A percentile compares a stretch with the other conserved stretches of the same genome.
phyloP scores from a whole-genome alignment of 2,113 vertebrate genomes.

The Zingel zingel region DNA sequence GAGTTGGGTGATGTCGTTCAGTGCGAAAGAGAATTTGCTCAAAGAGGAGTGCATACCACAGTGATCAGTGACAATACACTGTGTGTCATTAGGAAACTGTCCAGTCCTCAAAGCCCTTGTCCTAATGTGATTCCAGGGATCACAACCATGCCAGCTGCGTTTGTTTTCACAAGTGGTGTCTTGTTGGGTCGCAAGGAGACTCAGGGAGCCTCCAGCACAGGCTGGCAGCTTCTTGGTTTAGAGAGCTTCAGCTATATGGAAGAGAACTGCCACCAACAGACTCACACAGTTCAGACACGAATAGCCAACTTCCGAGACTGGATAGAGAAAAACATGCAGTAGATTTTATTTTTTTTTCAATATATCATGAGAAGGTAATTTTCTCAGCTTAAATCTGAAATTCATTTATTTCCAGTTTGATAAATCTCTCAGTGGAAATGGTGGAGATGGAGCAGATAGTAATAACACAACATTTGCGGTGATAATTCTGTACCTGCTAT shows the following conservation, averaged over 20 bases:
- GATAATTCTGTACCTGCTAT: background rate
- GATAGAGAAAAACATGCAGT: slow-evolving; percentile 91
- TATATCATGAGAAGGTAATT: background rate
- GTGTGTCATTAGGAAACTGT: slow-evolving; percentile 84
- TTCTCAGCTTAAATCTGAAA: background rate
- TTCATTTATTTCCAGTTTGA: slow-evolving; percentile 5
- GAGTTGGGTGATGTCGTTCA: slow-evolving; percentile 84
- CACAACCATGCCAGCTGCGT: slow-evolving; percentile 71
- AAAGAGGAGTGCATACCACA: slow-evolving; percentile 82
- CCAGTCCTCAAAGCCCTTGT: slow-evolving; percentile 83
- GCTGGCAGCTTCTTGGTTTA: slow-evolving; percentile 91
- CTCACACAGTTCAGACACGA: slow-evolving; percentile 87
- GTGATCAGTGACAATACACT: slow-evolving; percentile 89
- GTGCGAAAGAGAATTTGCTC: slow-evolving; percentile 89
- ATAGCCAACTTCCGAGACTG: slow-evolving; percentile 89
- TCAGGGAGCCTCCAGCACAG: slow-evolving; percentile 68
- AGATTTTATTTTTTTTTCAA: background rate
- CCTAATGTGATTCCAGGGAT: slow-evolving; percentile 89
- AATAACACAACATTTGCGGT: background rate
- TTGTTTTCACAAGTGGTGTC: slow-evolving; percentile 19
- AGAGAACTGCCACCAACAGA: slow-evolving; percentile 83
- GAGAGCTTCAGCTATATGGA: slow-evolving; percentile 89
- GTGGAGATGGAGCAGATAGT: background rate
- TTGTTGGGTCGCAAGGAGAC: slow-evolving; percentile 13
- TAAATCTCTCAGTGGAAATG: background rate